Conservation (phyloP, 2,113 vertebrate genomes). For the Heliornis fulica region DNA sequence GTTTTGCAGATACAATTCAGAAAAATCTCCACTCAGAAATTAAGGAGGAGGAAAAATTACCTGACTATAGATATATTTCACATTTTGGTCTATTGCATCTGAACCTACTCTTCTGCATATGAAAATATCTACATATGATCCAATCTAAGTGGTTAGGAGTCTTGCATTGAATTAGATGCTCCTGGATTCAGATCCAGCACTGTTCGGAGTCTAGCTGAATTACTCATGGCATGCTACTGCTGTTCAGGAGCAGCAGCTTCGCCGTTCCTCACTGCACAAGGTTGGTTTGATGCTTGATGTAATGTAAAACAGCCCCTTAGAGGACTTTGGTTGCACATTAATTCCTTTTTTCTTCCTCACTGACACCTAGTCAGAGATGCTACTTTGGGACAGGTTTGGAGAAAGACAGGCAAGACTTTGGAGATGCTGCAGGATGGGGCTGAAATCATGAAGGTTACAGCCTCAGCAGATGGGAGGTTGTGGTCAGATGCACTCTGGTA, state of each 20-base stretch:
- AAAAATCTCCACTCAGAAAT: background rate
- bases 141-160: background rate
- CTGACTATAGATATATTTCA: background rate
- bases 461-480: background rate
- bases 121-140: background rate
- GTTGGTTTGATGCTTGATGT: background rate
- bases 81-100: background rate
- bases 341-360: background rate
- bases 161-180: background rate
- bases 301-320: background rate
- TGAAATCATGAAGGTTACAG: background rate
- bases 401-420: background rate
- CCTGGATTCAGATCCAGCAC: background rate
- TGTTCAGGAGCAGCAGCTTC: background rate
- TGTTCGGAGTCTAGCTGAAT: background rate
- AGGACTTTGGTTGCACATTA: background rate
- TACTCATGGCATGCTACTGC: background rate
- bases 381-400: background rate
- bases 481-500: background rate
- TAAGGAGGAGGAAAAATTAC: background rate
- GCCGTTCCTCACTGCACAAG: background rate
- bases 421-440: background rate
- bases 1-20: background rate
- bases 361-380: background rate
- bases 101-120: background rate